Evolutionary conservation across 2,113 vertebrate genomes (phyloP), one percentile per base, ranked within the genome.

Genomic region (Eonycteris spelaea): DNA sequence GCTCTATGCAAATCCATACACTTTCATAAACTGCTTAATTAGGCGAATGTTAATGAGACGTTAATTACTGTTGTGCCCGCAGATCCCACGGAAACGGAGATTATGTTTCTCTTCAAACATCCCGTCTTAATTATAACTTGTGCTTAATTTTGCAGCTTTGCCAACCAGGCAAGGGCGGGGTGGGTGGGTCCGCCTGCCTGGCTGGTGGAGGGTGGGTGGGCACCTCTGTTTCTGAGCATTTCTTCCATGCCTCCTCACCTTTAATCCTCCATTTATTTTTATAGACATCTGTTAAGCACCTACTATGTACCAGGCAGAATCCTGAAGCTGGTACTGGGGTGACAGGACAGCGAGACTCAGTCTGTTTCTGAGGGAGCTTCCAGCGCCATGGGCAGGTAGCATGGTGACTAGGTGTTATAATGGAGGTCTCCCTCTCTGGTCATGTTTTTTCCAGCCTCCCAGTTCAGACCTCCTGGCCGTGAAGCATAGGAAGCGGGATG

Each of bases 1-100:
- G 98, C 96, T 78, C 94, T 86, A 98, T 98, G 98, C 98, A 98
- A 98, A 98, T 98, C 98, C 94, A 98, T 95, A 98, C 98, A 98
- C 98, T 99, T 98, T 98, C 98, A 98, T 98, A 99, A 99, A 98
- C 98, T 98, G 98, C 98, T 98, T 99, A 99, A 99, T 99, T 99
- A 98, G 98, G 98, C 97, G 91, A 98, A 99, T 99, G 98, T 98
- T 99, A 99, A 99, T 99, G 98, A 99, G 98, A 99, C 98, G 98
- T 99, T 99, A 99, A 99, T 99, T 99, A 98, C 98, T 99, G 98
- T 98, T 99, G 98, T 99, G 98, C 98, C 98, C 95, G 97, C 59
- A 77, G 98, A 98, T 99, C 98, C 98, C 98, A 98, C 97, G 78
- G 98, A 99, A 97, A 98, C 26, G 43, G 98, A 98, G 98, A 98